phyloP scores from a whole-genome alignment of 2,797 vertebrate species.

The Champsocephalus gunnari region DNA sequence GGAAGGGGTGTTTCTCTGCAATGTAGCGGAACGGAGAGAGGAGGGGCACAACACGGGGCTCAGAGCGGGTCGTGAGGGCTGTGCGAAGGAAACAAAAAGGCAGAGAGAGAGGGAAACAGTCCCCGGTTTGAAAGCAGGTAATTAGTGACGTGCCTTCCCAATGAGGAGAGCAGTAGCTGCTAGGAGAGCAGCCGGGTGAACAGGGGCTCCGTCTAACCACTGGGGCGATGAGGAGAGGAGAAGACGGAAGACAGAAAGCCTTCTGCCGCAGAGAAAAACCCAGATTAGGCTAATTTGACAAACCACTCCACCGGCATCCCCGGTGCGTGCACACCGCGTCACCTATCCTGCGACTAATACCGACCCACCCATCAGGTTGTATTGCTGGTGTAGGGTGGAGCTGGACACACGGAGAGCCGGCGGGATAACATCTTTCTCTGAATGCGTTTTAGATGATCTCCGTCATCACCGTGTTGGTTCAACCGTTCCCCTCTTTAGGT shows the following conservation, averaged over 20 bases:
- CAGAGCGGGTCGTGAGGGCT: constrained; percentile 47
- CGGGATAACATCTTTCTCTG: constrained; percentile 28
- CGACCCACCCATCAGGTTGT: constrained; percentile 27
- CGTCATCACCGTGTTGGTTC: constrained; percentile 43
- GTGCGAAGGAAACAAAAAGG: constrained; percentile 15
- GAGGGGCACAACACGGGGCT: constrained; percentile 55
- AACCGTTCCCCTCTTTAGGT: constrained; percentile 41
- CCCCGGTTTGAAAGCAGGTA: constrained; percentile 52
- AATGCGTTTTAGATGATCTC: constrained; percentile 33
- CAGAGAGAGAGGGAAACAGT: background rate
- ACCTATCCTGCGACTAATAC: constrained; percentile 35
- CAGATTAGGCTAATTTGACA: constrained; percentile 34
- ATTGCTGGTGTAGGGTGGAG: constrained; percentile 62
- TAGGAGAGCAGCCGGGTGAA: constrained; percentile 43
- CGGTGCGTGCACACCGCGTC: constrained; percentile 33
- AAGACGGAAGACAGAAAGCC: constrained; percentile 31
- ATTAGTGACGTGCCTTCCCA: constrained; percentile 59
- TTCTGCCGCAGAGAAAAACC: constrained; percentile 64
- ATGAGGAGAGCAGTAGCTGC: constrained; percentile 30
- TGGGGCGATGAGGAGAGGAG: constrained; percentile 42
- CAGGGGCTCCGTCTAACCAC: constrained; percentile 29
- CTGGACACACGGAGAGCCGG: constrained; percentile 45
- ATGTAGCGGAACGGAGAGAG: constrained; percentile 44
- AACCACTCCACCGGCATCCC: constrained; percentile 40
- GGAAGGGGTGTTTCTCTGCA: constrained; percentile 55